phyloP scores from a whole-genome alignment of 2,113 vertebrate genomes.

The Rhabdomys dilectus region DNA sequence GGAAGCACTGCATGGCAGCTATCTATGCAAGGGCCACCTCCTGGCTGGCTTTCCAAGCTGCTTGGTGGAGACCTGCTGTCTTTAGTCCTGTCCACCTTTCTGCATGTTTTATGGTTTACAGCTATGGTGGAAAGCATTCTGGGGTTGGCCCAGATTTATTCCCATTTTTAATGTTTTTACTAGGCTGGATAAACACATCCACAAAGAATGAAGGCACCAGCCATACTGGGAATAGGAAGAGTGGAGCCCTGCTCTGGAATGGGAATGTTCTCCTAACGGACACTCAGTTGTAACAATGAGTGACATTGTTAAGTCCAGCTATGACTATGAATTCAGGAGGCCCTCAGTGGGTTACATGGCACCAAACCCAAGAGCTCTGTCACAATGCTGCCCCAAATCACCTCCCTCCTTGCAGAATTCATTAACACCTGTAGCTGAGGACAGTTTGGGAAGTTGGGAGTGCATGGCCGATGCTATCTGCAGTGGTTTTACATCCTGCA shows the following conservation, averaged over 20 bases:
- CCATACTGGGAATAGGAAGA: constrained; percentile 74
- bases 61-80: constrained; percentile 67
- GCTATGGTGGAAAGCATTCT: constrained; percentile 80
- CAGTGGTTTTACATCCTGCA: neutral
- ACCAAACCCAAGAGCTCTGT: constrained; percentile 7
- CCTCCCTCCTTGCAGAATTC: neutral
- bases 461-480: neutral
- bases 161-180: constrained; percentile 88
- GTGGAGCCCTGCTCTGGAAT: constrained; percentile 47
- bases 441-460: neutral
- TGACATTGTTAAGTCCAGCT: constrained; percentile 76
- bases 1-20: constrained; percentile 65
- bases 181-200: constrained; percentile 90
- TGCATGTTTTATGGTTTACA: constrained; percentile 79
- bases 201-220: constrained; percentile 71
- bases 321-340: constrained; percentile 61
- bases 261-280: constrained; percentile 74
- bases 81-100: constrained; percentile 78
- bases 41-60: constrained; percentile 1
- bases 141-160: constrained; percentile 83
- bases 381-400: neutral
- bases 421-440: constrained; percentile 62
- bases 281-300: constrained; percentile 78
- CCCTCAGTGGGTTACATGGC: constrained; percentile 74
- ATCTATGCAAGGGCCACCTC: constrained; percentile 72